Conservation (phyloP, 2,888 invertebrate species). For the Iselma pallidipennis region DNA sequence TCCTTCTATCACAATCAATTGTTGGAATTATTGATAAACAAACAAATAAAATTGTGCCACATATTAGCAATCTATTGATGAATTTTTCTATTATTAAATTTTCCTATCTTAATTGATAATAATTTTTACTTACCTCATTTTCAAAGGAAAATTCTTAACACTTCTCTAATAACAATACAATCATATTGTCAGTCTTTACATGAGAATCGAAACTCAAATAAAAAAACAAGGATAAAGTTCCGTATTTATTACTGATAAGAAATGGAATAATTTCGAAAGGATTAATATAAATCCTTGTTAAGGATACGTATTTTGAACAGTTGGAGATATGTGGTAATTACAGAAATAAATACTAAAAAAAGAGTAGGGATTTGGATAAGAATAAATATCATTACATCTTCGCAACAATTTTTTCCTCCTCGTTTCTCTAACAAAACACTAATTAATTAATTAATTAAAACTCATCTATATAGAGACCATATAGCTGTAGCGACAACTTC, state of each 20-base stretch:
- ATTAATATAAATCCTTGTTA: neutral
- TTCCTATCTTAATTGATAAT: neutral
- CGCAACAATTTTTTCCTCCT: no score
- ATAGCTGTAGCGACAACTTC: conserved; percentile 14
- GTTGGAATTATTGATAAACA: conserved; percentile 16
- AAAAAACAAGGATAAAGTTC: no score
- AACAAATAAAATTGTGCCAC: conserved; percentile 6
- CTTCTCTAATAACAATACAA: neutral
- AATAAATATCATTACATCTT: neutral
- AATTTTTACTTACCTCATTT: conserved; percentile 16
- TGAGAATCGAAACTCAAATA: neutral
- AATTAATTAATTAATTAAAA: neutral
- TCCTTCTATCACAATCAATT: conserved; percentile 8
- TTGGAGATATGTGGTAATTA: neutral
- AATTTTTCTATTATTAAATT: conserved; percentile 5
- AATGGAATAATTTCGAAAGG: neutral
- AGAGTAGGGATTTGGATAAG: neutral
- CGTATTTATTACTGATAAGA: neutral
- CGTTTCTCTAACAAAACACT: neutral
- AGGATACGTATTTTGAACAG: no score
- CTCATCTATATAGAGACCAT: no score
- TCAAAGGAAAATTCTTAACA: neutral
- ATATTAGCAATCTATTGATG: conserved; percentile 11
- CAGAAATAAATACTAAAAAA: neutral
- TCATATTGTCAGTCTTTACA: neutral